These are phyloP conservation scores for Pachypanchax playfairii DNA, from an alignment of 2,113 vertebrate species.

Conservation along the genomic window DNA sequence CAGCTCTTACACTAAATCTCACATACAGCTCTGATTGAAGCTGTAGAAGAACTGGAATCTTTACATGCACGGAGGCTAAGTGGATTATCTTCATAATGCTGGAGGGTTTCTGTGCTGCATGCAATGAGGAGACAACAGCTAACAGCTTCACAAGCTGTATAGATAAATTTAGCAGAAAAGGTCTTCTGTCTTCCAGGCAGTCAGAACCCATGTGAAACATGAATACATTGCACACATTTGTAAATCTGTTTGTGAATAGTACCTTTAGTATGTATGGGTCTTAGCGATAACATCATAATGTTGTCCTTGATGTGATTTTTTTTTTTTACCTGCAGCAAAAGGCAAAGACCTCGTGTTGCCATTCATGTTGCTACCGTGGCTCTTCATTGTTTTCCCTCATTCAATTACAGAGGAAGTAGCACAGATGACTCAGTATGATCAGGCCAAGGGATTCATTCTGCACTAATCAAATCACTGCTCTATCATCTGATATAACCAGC, in stretches of 20 bases:
- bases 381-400: conserved; percentile 66
- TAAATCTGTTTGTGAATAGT: neutral
- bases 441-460: conserved; percentile 55
- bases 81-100: conserved; percentile 63
- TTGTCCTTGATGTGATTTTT: conserved; percentile 9
- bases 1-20: conserved; percentile 42
- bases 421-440: conserved; percentile 69
- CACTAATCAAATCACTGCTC: conserved; percentile 60
- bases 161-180: neutral
- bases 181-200: neutral
- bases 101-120: conserved; percentile 49
- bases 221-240: too few species aligned
- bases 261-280: neutral
- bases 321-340: conserved; percentile 1
- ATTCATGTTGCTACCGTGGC: conserved; percentile 47
- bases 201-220: too few species aligned
- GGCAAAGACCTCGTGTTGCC: conserved; percentile 34
- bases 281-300: conserved; percentile 10
- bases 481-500: conserved; percentile 44
- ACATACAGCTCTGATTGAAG: conserved; percentile 27
- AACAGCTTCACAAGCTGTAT: conserved; percentile 7
- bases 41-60: conserved; percentile 52
- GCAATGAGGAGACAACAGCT: conserved; percentile 11
- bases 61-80: conserved; percentile 55
- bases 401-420: conserved; percentile 68